Evolutionary conservation across 1,140 invertebrate genomes (phyloP), one percentile per base, ranked within the genome.

Genomic region (Drosophila baimaii): DNA sequence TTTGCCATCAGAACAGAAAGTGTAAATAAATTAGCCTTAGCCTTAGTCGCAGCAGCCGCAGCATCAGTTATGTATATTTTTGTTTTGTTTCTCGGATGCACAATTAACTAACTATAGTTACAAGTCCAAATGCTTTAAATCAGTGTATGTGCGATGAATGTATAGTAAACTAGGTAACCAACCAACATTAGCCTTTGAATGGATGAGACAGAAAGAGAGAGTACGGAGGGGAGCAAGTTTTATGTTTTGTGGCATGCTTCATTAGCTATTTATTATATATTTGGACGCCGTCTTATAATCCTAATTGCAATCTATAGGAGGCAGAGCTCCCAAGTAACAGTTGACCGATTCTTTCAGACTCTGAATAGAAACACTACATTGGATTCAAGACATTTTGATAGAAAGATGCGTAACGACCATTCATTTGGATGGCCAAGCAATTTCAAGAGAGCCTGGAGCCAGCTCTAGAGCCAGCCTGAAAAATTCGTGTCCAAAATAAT

Each of bases 21-120:
- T 72, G 68, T 72, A 73, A 59, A 73, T 72, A 73, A 61, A 68
- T 44, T 71, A 70, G 68, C 51, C 52, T 51, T 72, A 73, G 52
- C 41, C 54, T 51, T 51, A 71, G 66, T 58, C 65, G 66, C 52
- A 56, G 65, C 65, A 39, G n/a, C n/a, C n/a, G 41, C 29, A 31
- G 49, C 49, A 52, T 52, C 51, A 33, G 51, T 35, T 51, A 23
- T 49, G 21, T n/a, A 29, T 63, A 63, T 62, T 37, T 46, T 63
- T 44, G 39, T 55, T 72, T 71, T 51, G 31, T 33, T 52, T 52
- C 33, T 12, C 57, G 57, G 61, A 27, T 68, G 65, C 56, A 61
- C 65, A 71, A 71, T 19, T 35, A 44, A 55, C 64, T 55, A n/a
- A 21, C 51, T 33, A 56, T 21, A 66, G 68, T 56, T 55, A 71